Conservation (phyloP, 2,888 invertebrate species). For the Fragum fragum region DNA sequence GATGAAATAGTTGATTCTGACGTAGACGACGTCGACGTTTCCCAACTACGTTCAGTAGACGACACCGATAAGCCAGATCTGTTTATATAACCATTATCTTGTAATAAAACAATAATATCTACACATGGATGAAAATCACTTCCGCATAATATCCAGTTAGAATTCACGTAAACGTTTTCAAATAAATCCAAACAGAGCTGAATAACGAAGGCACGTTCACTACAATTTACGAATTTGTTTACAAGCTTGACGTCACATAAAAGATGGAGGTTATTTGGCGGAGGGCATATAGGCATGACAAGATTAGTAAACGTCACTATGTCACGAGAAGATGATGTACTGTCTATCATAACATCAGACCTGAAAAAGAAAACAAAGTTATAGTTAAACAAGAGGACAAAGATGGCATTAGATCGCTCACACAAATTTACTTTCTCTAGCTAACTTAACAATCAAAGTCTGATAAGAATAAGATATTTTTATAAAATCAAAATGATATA, state of each 20-base stretch:
- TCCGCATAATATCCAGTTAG: conserved; percentile 41
- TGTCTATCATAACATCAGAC: conserved; percentile 13
- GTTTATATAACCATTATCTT: conserved; percentile 6
- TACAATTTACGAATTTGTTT: conserved; percentile 18
- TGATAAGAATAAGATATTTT: no score
- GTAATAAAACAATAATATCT: conserved; percentile 15
- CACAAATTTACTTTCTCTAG: no score
- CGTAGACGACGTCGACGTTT: neutral
- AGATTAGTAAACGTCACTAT: conserved; percentile 11
- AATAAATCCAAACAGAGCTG: conserved; percentile 36
- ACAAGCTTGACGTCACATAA: conserved; percentile 43
- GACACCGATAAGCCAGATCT: neutral
- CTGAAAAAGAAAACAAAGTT: neutral
- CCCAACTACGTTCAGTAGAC: neutral
- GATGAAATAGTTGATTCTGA: neutral
- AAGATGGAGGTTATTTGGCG: conserved; percentile 43
- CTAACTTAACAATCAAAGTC: no score
- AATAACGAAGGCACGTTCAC: conserved; percentile 45
- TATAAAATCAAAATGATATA: no score
- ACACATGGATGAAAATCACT: conserved; percentile 29
- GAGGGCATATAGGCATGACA: conserved; percentile 53
- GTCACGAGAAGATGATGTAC: neutral
- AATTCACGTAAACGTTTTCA: conserved; percentile 41
- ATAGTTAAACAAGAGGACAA: no score
- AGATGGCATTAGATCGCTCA: no score